phyloP scores from a whole-genome alignment of 2,888 invertebrate species.

The Carterocephalus palaemon region DNA sequence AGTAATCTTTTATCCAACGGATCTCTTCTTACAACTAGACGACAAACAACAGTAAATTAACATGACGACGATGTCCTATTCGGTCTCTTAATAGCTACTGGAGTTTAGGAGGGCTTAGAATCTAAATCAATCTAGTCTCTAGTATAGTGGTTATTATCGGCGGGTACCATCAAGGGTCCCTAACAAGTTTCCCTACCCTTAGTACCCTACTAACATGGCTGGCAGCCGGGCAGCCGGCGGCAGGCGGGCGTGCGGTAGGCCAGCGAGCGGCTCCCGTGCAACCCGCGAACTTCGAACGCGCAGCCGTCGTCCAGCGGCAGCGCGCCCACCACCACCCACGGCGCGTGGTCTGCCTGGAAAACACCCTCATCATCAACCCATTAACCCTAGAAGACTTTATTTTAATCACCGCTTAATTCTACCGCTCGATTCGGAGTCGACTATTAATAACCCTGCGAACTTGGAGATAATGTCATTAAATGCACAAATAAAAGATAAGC shows the following conservation, averaged over 20 bases:
- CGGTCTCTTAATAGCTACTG: constrained; percentile 81
- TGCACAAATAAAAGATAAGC: no score
- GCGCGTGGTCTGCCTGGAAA: constrained; percentile 39
- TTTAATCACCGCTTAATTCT: no score
- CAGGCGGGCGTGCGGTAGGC: constrained; percentile 43
- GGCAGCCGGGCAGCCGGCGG: constrained; percentile 30
- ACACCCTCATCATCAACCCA: not conserved
- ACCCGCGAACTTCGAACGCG: constrained; percentile 39
- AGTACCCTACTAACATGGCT: constrained; percentile 37
- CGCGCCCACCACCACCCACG: constrained; percentile 29
- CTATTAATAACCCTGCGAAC: no score
- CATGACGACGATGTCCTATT: constrained; percentile 83
- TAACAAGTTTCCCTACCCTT: no score
- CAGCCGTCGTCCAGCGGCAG: constrained; percentile 43
- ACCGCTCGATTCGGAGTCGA: no score
- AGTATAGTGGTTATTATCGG: no score
- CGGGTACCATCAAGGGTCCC: no score
- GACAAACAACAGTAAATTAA: no score
- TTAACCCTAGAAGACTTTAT: no score
- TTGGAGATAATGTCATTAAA: no score
- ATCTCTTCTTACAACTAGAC: no score
- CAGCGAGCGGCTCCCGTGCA: constrained; percentile 38
- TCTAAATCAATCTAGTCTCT: constrained; percentile 80
- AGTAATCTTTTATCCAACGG: no score
- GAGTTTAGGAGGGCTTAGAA: constrained; percentile 81